A percentile compares a stretch with the other conserved stretches of the same genome.
phyloP scores from a whole-genome alignment of 2,113 vertebrate genomes.

The Sprattus sprattus region DNA sequence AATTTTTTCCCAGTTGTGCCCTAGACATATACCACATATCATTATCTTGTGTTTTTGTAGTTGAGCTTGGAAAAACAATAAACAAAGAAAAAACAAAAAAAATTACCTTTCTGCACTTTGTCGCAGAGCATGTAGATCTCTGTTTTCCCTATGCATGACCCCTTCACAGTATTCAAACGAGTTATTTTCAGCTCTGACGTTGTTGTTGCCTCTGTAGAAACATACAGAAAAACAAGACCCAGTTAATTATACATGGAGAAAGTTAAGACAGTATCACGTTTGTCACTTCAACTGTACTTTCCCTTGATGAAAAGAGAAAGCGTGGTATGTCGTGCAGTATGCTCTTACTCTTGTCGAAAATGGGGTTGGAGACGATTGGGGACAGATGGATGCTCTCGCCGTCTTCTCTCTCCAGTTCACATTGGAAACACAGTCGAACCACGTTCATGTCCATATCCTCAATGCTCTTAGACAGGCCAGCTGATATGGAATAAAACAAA shows the following conservation, averaged over 20 bases:
- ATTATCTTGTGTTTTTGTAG: no score
- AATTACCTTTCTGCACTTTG: constrained; percentile 98
- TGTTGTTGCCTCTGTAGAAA: constrained; percentile 83
- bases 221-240: constrained; percentile 18
- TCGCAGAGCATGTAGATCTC: constrained; percentile 92
- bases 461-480: constrained; percentile 85
- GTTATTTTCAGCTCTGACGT: constrained; percentile 90
- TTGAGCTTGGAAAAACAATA: no score
- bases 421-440: constrained; percentile 90
- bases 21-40: no score
- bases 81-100: no score
- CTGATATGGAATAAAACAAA: constrained; percentile 55
- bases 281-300: not conserved
- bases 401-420: constrained; percentile 74
- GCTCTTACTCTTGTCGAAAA: constrained; percentile 90
- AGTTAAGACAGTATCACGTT: not conserved
- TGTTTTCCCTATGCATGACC: constrained; percentile 79
- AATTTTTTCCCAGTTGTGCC: no score
- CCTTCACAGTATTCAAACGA: constrained; percentile 80
- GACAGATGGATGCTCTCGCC: constrained; percentile 69
- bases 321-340: not conserved
- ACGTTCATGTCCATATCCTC: constrained; percentile 97
- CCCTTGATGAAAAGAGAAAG: not conserved
- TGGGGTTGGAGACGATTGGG: constrained; percentile 85
- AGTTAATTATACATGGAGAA: not conserved